A percentile compares a stretch with the other conserved stretches of the same genome.
These are phyloP conservation scores for Copidosoma aretas DNA, from an alignment of 2,888 invertebrate genomes.

Conservation along the genomic window DNA sequence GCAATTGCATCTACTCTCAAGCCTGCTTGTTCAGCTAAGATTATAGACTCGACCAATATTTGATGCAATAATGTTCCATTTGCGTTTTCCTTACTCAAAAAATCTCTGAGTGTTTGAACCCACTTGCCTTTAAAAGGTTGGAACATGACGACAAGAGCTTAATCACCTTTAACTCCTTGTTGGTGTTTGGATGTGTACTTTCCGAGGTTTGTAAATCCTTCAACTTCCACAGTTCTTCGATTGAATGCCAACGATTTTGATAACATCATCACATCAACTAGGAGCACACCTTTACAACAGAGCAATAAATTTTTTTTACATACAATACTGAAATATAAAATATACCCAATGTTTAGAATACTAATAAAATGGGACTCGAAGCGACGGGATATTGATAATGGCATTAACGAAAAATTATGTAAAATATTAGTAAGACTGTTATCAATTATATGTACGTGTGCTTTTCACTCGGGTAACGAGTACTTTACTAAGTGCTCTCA, in stretches of 20 bases:
- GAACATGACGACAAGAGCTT: neutral
- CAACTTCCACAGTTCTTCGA: neutral
- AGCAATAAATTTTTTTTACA: neutral
- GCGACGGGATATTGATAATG: neutral
- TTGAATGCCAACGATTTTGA: neutral
- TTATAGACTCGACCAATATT: neutral
- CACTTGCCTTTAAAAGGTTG: neutral
- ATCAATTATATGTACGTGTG: neutral
- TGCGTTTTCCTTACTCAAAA: neutral
- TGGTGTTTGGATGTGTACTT: constrained; percentile 8
- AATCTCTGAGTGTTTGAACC: neutral
- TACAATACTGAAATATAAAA: too few species aligned
- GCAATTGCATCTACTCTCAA: constrained; percentile 4
- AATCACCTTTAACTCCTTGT: neutral
- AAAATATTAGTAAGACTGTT: neutral
- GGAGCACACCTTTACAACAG: constrained; percentile 4
- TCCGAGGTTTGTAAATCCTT: neutral
- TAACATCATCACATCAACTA: constrained; percentile 2
- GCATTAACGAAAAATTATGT: neutral
- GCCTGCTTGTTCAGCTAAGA: neutral
- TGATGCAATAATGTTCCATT: neutral
- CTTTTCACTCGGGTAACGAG: neutral
- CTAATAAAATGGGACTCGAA: neutral
- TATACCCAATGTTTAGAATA: too few species aligned
- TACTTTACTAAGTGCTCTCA: too few species aligned